These are phyloP conservation scores for Cylas formicarius DNA, from an alignment of 1,140 invertebrate species.

Conservation along the genomic window DNA sequence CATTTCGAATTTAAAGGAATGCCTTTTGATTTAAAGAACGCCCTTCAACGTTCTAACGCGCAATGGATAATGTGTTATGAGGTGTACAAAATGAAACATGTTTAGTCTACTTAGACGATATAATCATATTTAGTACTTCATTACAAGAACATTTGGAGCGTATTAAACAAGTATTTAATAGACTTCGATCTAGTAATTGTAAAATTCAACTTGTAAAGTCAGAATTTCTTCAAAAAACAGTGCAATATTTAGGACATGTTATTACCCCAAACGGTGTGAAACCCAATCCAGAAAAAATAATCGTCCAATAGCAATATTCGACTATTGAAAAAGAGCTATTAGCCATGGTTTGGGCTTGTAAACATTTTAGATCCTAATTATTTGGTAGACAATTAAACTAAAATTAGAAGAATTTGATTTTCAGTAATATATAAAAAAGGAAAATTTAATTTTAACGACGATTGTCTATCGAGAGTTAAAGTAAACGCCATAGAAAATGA, in stretches of 20 bases:
- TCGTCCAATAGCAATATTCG: no score
- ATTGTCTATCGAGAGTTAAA: no score
- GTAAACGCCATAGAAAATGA: no score
- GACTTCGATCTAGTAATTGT: slow-evolving; percentile 33
- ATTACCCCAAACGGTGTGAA: slow-evolving; percentile 40
- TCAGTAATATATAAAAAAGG: no score
- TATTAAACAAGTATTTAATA: slow-evolving; percentile 32
- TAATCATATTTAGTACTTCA: slow-evolving; percentile 20
- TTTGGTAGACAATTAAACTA: background rate
- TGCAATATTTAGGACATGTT: slow-evolving; percentile 40
- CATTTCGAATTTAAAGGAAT: slow-evolving; percentile 40
- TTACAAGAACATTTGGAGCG: slow-evolving; percentile 22
- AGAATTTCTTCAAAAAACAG: slow-evolving; percentile 39
- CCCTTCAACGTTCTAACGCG: slow-evolving; percentile 42
- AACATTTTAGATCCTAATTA: background rate
- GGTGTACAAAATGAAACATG: slow-evolving; percentile 31
- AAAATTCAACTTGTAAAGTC: slow-evolving; percentile 43
- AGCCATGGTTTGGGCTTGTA: slow-evolving; percentile 15
- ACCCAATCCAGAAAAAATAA: slow-evolving; percentile 38
- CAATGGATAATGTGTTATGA: slow-evolving; percentile 40
- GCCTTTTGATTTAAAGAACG: slow-evolving; percentile 37
- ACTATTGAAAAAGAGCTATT: no score
- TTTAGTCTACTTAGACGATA: slow-evolving; percentile 35
- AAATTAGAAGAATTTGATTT: no score
- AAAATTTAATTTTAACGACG: no score